phyloP scores from a whole-genome alignment of 2,113 vertebrate species.

The Labrus mixtus region DNA sequence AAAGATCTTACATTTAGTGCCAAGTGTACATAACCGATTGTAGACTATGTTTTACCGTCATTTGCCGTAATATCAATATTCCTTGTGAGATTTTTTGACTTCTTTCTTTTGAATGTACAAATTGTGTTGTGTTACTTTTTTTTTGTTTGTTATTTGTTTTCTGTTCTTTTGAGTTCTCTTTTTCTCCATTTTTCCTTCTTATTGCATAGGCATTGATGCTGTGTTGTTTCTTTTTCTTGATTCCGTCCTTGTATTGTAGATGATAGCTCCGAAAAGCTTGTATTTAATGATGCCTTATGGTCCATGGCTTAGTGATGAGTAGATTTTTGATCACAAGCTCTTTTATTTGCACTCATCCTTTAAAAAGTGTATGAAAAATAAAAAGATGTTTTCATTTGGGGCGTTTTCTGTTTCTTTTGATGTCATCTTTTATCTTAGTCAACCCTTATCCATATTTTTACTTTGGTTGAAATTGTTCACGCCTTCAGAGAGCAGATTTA shows the following conservation, averaged over 20 bases:
- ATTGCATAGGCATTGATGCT: conserved; percentile 75
- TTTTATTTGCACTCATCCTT: conserved; percentile 87
- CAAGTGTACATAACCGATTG: conserved; percentile 82
- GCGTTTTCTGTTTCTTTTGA: conserved; percentile 81
- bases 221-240: conserved; percentile 77
- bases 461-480: conserved; percentile 66
- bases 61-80: conserved; percentile 75
- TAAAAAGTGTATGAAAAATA: conserved; percentile 85
- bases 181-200: conserved; percentile 68
- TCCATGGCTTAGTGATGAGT: conserved; percentile 84
- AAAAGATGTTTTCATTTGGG: conserved; percentile 86
- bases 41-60: conserved; percentile 76
- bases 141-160: conserved; percentile 52
- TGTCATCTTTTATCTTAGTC: conserved; percentile 71
- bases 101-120: conserved; percentile 79
- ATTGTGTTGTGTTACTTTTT: conserved; percentile 75
- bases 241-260: conserved; percentile 82
- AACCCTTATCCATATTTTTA: conserved; percentile 77
- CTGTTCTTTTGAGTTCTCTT: conserved; percentile 60
- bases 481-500: not conserved
- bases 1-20: conserved; percentile 74
- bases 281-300: conserved; percentile 85
- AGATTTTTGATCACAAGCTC: conserved; percentile 82
- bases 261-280: conserved; percentile 82
- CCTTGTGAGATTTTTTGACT: conserved; percentile 65